Evolutionary conservation across 2,113 vertebrate species (phyloP).

Genomic region (Sus scrofa): DNA sequence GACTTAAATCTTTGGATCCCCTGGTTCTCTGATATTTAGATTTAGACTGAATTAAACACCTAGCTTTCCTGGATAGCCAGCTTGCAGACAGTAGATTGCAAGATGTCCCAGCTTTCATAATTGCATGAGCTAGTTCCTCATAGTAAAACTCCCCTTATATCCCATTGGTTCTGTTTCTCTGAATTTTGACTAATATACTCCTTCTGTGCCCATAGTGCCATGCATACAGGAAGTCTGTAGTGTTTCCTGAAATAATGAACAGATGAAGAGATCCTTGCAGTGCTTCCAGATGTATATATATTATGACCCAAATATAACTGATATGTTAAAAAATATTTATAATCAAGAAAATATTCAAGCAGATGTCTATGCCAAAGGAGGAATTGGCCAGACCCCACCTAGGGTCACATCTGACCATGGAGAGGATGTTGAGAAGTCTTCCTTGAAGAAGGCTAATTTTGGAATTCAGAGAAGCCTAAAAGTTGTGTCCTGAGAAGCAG

Average conservation of each 20-base stretch:
- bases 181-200: not conserved
- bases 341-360: not conserved
- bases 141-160: not conserved
- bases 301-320: not conserved
- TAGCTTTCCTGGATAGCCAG: not conserved
- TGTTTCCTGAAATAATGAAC: slow-evolving; percentile 39
- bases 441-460: not conserved
- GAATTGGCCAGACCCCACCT: not conserved
- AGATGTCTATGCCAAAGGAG: not conserved
- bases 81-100: not conserved
- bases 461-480: slow-evolving; percentile 35
- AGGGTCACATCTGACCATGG: not conserved
- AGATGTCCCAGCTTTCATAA: not conserved
- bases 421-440: not conserved
- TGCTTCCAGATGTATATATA: slow-evolving; percentile 23
- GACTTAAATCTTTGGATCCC: not conserved
- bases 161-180: not conserved
- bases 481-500: slow-evolving; percentile 17
- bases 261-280: not conserved
- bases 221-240: not conserved
- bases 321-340: slow-evolving; percentile 36
- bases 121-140: not conserved
- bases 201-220: not conserved
- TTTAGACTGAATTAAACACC: not conserved
- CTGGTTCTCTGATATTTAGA: not conserved